A percentile compares a stretch with the other conserved stretches of the same genome.
phyloP scores from a whole-genome alignment of 2,113 vertebrate species.

The Sylvia atricapilla region DNA sequence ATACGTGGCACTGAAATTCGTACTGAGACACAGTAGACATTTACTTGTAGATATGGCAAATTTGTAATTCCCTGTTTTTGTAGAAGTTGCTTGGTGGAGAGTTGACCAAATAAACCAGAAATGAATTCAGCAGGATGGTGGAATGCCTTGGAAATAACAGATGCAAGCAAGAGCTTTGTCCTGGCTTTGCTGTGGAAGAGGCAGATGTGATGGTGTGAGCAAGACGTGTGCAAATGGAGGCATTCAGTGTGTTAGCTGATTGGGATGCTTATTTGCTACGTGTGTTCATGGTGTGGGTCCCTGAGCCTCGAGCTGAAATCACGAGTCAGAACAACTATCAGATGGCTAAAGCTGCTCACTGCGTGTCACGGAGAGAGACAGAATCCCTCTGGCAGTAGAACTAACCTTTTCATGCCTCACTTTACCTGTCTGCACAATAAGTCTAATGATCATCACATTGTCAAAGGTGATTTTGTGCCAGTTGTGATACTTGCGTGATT shows the following conservation, averaged over 20 bases:
- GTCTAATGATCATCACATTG: slow-evolving; percentile 31
- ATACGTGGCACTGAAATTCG: neutral
- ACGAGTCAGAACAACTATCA: neutral
- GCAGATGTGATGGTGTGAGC: neutral
- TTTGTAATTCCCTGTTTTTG: neutral
- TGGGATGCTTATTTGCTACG: neutral
- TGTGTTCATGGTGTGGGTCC: neutral
- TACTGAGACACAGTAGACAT: neutral
- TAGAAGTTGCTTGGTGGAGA: neutral
- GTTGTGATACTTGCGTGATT: neutral
- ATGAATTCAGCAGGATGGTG: neutral
- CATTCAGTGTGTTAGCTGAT: neutral
- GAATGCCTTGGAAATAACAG: neutral
- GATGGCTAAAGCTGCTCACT: neutral
- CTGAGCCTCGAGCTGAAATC: neutral
- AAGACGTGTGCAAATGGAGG: neutral
- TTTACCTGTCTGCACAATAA: slow-evolving; percentile 48
- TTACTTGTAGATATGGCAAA: neutral
- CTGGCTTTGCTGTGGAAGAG: neutral
- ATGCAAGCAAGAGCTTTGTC: fast-evolving
- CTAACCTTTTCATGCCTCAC: slow-evolving; percentile 54
- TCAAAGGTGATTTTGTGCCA: neutral
- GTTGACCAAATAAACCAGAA: neutral
- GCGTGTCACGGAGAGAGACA: neutral
- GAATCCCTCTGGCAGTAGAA: neutral